Base-by-base conservation (phyloP, 2,113 vertebrate species). In the Eleginops maclovinus region DNA sequence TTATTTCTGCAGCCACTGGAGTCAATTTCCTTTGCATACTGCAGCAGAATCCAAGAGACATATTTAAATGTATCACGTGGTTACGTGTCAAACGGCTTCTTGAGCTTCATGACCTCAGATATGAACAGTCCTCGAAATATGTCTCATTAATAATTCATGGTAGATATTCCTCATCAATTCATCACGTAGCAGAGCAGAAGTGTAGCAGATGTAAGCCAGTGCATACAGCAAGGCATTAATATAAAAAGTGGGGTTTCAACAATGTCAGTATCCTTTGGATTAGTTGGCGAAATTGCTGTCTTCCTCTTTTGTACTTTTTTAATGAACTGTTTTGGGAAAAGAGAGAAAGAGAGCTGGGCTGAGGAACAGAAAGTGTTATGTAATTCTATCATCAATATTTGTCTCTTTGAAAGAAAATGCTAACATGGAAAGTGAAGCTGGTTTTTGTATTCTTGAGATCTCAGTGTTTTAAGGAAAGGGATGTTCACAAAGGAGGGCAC, bases 311-410 rank as follows among this genome's bases (percentile, higher is more conserved):
- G 70, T 75, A 72, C 75, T 81, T 80, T 82, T 90, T 83, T 86
- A 90, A 91, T 86, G 72, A 90, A 85, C 72, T 76, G 77, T 80
- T 88, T 85, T 70, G 87, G 82, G 87, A 81, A 75, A 90, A 74
- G 72, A 60, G 49, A 26, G 9, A 72, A 65, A 66, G 14, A 36
- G 36, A 73, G 50, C 59, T n/a, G 4, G 13, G 62, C 28, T 75
- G 53, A 65, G 53, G n/a, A 85, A 74, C 3, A 77, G 43, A 61
- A 73, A 41, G 40, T 16, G 43, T 72, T 80, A 22, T 21, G 46
- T 65, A 81, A 83, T 62, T 66, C 62, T 69, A 44, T 59, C 66
- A 50, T 81, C 70, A 77, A 81, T 88, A 86, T 73, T 81, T 75
- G 71, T 75, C 62, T 75, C 51, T 70, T 76, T 79, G 49, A 72